phyloP scores from a whole-genome alignment of 2,113 vertebrate species.

The Melanerpes aurifrons region DNA sequence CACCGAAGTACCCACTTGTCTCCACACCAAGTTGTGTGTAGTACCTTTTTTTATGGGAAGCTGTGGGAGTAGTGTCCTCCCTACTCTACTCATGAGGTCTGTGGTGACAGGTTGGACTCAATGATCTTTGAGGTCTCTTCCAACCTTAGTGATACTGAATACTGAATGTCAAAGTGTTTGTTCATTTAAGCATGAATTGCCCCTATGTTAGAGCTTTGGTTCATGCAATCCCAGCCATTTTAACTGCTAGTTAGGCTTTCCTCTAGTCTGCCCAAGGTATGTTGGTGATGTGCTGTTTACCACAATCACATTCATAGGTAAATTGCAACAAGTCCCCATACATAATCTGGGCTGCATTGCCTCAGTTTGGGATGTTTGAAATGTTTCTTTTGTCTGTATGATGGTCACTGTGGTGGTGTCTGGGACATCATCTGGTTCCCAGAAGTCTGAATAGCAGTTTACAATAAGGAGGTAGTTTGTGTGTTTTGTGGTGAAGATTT shows the following conservation, averaged over 20 bases:
- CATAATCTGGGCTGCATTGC: neutral
- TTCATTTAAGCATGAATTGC: neutral
- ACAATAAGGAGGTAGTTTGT: neutral
- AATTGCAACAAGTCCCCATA: neutral
- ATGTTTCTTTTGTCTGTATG: neutral
- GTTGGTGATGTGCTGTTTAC: neutral
- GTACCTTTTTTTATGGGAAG: neutral
- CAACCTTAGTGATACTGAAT: too few relatives aligned
- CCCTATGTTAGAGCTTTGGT: neutral
- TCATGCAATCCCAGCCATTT: neutral
- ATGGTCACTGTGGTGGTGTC: neutral
- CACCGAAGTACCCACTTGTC: neutral
- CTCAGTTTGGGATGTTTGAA: neutral
- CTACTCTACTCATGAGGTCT: too few relatives aligned
- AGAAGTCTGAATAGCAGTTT: neutral
- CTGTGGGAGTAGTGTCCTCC: neutral
- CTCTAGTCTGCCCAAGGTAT: neutral
- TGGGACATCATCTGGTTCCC: neutral
- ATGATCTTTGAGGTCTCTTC: too few relatives aligned
- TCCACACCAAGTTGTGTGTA: neutral
- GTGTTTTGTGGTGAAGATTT: slow-evolving; percentile 30
- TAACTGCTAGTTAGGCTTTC: neutral
- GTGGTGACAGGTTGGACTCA: too few relatives aligned
- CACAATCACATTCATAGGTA: neutral
- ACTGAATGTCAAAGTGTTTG: neutral